Evolutionary conservation across 1,140 invertebrate species (phyloP).

Genomic region (Meloidogyne chitwoodi): DNA sequence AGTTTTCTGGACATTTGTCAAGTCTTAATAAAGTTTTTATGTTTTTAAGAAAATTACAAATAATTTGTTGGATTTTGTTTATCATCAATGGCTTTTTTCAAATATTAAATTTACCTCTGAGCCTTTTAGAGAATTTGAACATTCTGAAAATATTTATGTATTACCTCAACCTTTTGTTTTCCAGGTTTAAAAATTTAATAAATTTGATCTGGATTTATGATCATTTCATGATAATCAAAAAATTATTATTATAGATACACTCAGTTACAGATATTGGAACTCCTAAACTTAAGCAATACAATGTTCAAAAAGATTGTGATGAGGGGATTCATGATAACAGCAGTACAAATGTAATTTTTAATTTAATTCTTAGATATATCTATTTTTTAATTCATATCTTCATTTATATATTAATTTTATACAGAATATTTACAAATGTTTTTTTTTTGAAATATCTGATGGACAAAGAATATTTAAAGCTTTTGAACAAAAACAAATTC

Average conservation of each 20-base stretch:
- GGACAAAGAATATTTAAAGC: conserved; percentile 1
- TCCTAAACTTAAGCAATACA: neutral
- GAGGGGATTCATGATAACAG: neutral
- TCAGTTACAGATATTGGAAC: conserved; percentile 4
- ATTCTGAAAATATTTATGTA: neutral
- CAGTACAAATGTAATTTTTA: neutral
- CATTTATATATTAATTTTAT: neutral
- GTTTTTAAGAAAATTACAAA: neutral
- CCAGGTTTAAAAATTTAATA: neutral
- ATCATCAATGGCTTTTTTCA: conserved; percentile 12
- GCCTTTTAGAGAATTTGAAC: neutral
- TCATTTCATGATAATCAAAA: too few species aligned
- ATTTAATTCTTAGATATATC: neutral
- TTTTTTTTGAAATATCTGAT: neutral
- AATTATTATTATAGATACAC: neutral
- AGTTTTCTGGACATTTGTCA: neutral
- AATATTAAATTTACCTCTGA: conserved; percentile 7
- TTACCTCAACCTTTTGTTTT: neutral
- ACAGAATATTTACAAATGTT: neutral
- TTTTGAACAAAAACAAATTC: conserved; percentile 5
- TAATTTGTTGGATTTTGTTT: neutral
- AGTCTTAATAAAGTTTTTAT: neutral
- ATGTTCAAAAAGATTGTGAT: neutral
- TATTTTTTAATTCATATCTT: too few species aligned
- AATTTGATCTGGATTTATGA: too few species aligned